Conservation (phyloP, 2,113 vertebrate genomes). For the Euleptes europaea region DNA sequence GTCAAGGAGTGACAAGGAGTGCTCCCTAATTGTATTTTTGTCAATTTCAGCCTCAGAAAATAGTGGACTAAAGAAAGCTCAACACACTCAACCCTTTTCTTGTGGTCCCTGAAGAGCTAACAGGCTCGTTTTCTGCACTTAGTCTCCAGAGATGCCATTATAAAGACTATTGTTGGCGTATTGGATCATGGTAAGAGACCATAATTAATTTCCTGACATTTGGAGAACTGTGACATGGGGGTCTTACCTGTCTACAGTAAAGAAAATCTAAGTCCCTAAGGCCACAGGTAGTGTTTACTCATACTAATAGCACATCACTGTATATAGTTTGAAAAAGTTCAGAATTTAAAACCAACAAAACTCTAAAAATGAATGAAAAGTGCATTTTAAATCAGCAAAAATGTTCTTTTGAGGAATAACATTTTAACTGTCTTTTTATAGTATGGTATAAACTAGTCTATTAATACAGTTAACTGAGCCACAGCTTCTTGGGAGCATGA, state of each 20-base stretch:
- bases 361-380: not conserved
- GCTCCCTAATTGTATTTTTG: not conserved
- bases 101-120: constrained; percentile 33
- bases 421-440: not conserved
- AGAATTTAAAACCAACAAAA: constrained; percentile 29
- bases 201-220: constrained; percentile 59
- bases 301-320: constrained; percentile 36
- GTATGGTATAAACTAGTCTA: constrained; percentile 4
- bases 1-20: not conserved
- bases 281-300: constrained; percentile 35
- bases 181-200: constrained; percentile 43
- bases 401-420: accelerated
- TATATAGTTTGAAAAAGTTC: not conserved
- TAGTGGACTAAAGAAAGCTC: constrained; percentile 8
- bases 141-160: constrained; percentile 44
- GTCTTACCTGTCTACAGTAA: constrained; percentile 32
- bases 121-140: constrained; percentile 40
- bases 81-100: not conserved
- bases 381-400: not conserved
- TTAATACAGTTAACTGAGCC: accelerated
- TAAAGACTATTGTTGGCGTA: constrained; percentile 30
- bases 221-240: constrained; percentile 59
- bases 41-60: not conserved
- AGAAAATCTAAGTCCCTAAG: constrained; percentile 29
- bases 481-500: not conserved